These are phyloP conservation scores for Geococcyx californianus DNA, from an alignment of 2,113 vertebrate genomes.

Conservation along the genomic window DNA sequence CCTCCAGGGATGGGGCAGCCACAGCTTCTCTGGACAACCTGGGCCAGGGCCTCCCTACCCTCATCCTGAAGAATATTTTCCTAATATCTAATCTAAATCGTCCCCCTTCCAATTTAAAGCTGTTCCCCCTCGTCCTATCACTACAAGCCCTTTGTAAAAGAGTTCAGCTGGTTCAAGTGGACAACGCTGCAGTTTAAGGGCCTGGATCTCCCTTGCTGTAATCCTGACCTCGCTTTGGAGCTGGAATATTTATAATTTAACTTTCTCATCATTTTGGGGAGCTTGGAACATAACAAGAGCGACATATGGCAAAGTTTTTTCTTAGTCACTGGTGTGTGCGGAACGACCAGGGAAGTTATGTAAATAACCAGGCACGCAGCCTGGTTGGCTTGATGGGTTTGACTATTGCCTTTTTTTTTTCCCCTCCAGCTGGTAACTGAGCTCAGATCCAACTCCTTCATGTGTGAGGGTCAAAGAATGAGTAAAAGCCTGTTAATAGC, in stretches of 20 bases:
- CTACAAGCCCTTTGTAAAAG: no score
- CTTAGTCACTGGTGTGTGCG: not conserved
- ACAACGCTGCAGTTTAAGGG: not conserved
- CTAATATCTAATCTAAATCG: no score
- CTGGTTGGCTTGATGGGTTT: not conserved
- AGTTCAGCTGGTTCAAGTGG: not conserved
- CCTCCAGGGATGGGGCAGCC: no score
- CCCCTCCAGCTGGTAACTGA: slow-evolving; percentile 24
- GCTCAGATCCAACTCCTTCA: not conserved
- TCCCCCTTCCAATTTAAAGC: no score
- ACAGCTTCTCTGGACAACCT: no score
- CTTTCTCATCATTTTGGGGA: not conserved
- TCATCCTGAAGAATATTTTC: no score
- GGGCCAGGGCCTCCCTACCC: no score
- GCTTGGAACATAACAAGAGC: not conserved
- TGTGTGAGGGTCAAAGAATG: slow-evolving; percentile 29
- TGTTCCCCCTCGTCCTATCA: no score
- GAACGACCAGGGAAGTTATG: not conserved
- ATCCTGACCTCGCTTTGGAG: not conserved
- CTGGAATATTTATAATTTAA: not conserved
- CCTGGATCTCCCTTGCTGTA: not conserved
- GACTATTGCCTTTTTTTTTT: not conserved
- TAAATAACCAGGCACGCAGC: not conserved
- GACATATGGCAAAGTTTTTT: not conserved
- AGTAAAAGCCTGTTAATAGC: slow-evolving; percentile 48